These are phyloP conservation scores for Eubucco bourcierii DNA, from an alignment of 2,113 vertebrate species.

Conservation along the genomic window DNA sequence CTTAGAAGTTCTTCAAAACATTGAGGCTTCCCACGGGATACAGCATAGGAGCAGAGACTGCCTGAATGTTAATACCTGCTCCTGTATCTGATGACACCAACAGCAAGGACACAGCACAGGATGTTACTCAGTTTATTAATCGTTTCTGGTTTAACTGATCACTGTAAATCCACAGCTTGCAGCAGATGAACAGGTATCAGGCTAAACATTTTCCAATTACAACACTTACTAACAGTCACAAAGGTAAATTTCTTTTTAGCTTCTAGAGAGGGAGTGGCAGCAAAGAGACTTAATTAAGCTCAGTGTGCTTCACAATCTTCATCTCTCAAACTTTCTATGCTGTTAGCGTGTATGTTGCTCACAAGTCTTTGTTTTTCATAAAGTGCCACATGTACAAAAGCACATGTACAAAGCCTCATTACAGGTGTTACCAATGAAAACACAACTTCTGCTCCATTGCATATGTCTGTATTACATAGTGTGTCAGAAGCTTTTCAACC, in stretches of 20 bases:
- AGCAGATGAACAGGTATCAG: not conserved
- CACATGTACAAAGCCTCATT: not conserved
- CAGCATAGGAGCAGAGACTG: not conserved
- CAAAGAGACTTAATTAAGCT: not conserved
- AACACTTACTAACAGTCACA: not conserved
- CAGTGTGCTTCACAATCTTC: not conserved
- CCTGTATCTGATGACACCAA: accelerated
- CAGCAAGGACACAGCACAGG: not conserved
- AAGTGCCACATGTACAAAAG: not conserved
- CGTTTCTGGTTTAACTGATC: not conserved
- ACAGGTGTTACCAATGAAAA: not conserved
- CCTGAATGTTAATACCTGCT: not conserved
- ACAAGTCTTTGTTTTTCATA: not conserved
- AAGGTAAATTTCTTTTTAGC: not conserved
- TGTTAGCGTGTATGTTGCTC: not conserved
- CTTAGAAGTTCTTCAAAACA: not conserved
- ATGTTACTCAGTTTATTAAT: not conserved
- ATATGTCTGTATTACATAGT: accelerated
- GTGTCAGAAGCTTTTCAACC: not conserved
- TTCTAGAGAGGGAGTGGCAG: not conserved
- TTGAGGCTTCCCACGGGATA: not conserved
- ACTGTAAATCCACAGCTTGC: not conserved
- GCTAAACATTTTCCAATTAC: not conserved
- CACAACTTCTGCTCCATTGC: not conserved
- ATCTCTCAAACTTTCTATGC: not conserved